Percentiles rank a stretch among this genome's conserved stretches.
Evolutionary conservation across 1,140 invertebrate genomes (phyloP).

Genomic region (Pygmarrhopalites habei): DNA sequence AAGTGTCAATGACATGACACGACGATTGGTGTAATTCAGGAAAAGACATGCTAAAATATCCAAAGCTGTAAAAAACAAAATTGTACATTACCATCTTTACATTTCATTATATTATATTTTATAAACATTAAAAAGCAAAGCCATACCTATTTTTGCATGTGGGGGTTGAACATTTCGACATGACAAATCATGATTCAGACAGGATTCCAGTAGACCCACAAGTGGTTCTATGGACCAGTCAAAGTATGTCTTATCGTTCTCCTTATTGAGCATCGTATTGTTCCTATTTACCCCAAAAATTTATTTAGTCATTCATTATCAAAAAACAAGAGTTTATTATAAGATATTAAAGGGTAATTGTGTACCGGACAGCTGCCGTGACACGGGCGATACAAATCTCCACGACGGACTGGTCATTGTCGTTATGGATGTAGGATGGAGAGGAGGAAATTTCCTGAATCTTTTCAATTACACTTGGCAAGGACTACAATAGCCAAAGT

Average conservation of each 20-base stretch:
- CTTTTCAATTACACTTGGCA: slow-evolving; percentile 68
- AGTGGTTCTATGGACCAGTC: slow-evolving; percentile 53
- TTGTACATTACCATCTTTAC: too few species aligned
- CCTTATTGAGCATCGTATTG: too few species aligned
- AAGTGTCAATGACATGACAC: slow-evolving; percentile 79
- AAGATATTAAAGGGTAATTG: too few species aligned
- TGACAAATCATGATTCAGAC: slow-evolving; percentile 77
- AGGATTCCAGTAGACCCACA: slow-evolving; percentile 74
- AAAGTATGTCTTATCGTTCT: too few species aligned
- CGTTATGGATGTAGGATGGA: slow-evolving; percentile 71
- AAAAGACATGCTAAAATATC: slow-evolving; percentile 91
- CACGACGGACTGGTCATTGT: slow-evolving; percentile 86
- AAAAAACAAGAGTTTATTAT: too few species aligned
- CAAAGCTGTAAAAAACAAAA: too few species aligned
- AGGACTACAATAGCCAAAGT: too few species aligned
- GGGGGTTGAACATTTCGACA: slow-evolving; percentile 76
- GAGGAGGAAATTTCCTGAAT: slow-evolving; percentile 66
- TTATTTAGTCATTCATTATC: too few species aligned
- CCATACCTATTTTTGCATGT: slow-evolving; percentile 88
- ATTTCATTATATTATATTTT: too few species aligned
- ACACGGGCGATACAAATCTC: slow-evolving; percentile 85
- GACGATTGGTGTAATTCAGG: slow-evolving; percentile 79
- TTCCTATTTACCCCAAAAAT: too few species aligned
- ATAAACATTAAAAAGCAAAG: too few species aligned
- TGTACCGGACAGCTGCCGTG: slow-evolving; percentile 45